These are phyloP conservation scores for Natrix natrix DNA, from an alignment of 2,797 vertebrate species.

Conservation along the genomic window DNA sequence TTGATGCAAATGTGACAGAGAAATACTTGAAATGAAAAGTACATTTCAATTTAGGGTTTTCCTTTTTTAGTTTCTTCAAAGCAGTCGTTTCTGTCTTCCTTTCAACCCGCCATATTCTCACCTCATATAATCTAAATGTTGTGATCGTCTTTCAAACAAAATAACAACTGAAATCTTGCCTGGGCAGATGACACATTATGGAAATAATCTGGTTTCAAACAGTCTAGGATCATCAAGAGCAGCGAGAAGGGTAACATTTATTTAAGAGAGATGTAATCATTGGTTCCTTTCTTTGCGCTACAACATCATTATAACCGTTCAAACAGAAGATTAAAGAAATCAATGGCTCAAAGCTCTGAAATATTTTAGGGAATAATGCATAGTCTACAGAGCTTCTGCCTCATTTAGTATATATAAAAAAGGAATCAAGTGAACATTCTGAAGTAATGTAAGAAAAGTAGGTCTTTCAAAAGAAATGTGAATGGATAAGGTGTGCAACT, in stretches of 20 bases:
- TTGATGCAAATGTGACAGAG: background rate
- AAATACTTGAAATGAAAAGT: background rate
- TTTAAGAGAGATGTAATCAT: slow-evolving; percentile 44
- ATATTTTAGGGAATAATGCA: background rate
- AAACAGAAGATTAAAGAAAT: slow-evolving; percentile 17
- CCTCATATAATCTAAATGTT: slow-evolving; percentile 83
- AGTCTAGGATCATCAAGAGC: slow-evolving; percentile 45
- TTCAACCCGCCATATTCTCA: slow-evolving; percentile 85
- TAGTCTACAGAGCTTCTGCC: background rate
- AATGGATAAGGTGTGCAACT: background rate
- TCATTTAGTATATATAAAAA: slow-evolving; percentile 11
- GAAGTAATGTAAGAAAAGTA: background rate
- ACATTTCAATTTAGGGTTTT: background rate
- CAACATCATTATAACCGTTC: slow-evolving; percentile 28
- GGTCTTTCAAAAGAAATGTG: background rate
- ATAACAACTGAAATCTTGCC: slow-evolving; percentile 72
- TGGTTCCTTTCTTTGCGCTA: slow-evolving; percentile 8
- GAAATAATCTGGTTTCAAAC: slow-evolving; percentile 63
- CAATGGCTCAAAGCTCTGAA: slow-evolving; percentile 16
- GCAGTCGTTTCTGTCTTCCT: slow-evolving; percentile 81
- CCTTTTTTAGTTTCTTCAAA: slow-evolving; percentile 75
- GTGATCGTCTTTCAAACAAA: slow-evolving; percentile 72
- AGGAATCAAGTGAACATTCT: background rate
- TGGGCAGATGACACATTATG: slow-evolving; percentile 77
- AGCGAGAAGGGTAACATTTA: slow-evolving; percentile 40